These are phyloP conservation scores for Andrena dorsata DNA, from an alignment of 2,888 invertebrate genomes.

Conservation along the genomic window DNA sequence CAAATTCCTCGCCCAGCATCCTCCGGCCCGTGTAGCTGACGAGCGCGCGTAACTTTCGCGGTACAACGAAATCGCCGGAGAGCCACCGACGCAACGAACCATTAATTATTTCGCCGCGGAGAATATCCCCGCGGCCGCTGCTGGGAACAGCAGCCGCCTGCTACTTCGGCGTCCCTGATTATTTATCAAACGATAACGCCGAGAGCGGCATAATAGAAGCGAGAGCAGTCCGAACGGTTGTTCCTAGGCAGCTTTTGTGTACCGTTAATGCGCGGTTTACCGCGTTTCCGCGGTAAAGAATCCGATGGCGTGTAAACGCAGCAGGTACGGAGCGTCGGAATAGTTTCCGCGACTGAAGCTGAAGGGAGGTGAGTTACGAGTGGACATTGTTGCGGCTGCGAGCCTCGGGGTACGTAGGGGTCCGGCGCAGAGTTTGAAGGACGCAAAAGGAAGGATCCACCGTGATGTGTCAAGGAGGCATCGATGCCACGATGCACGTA, in stretches of 20 bases:
- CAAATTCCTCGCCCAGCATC: constrained; percentile 66
- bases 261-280: constrained; percentile 31
- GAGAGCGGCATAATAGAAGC: constrained; percentile 13
- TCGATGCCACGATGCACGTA: constrained; percentile 65
- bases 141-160: constrained; percentile 1
- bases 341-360: constrained; percentile 39
- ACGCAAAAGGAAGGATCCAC: constrained; percentile 15
- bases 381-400: background rate
- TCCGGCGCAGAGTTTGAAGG: background rate
- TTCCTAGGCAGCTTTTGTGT: constrained; percentile 33
- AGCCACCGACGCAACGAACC: constrained; percentile 31
- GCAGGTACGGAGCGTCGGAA: constrained; percentile 9
- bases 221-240: constrained; percentile 24
- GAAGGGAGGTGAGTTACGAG: background rate
- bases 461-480: constrained; percentile 62
- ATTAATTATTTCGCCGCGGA: constrained; percentile 52
- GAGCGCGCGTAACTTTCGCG: constrained; percentile 49
- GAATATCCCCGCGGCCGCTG: constrained; percentile 17
- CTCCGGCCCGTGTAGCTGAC: constrained; percentile 26
- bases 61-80: constrained; percentile 41
- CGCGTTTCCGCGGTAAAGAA: constrained; percentile 31
- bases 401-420: background rate
- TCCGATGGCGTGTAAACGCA: constrained; percentile 19
- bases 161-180: constrained; percentile 37
- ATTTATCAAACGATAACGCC: constrained; percentile 52